Conservation (phyloP, 1,140 invertebrate species). For the Eufriesea mexicana region DNA sequence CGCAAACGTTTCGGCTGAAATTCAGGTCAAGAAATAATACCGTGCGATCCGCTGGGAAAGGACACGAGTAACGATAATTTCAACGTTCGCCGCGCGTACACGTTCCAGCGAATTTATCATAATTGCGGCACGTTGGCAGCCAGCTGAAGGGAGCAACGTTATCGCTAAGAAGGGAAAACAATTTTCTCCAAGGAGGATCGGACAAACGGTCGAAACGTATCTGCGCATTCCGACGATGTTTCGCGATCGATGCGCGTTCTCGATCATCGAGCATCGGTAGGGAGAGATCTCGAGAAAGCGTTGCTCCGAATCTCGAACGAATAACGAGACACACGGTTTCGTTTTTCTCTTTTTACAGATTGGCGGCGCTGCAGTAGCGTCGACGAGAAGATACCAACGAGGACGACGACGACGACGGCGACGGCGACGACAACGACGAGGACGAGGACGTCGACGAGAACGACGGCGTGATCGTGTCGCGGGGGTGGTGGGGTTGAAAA, state of each 20-base stretch:
- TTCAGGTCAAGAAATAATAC: conserved; percentile 42
- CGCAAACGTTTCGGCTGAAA: conserved; percentile 16
- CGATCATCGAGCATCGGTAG: background rate
- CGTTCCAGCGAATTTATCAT: background rate
- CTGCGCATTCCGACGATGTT: background rate
- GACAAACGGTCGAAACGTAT: background rate
- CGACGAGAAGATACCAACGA: conserved; percentile 43
- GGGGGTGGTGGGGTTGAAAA: conserved; percentile 62
- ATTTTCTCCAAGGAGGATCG: background rate
- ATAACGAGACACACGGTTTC: conserved; percentile 27
- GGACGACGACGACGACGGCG: conserved; percentile 23
- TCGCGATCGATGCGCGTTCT: background rate
- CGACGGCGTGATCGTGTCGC: conserved; percentile 46
- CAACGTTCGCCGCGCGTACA: background rate
- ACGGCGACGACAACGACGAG: conserved; percentile 18
- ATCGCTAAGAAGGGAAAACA: background rate
- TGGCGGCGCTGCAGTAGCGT: conserved; percentile 36
- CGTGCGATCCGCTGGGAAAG: background rate
- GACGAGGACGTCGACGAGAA: conserved; percentile 36
- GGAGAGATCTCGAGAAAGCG: background rate
- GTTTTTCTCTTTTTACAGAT: conserved; percentile 54
- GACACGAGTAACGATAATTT: background rate
- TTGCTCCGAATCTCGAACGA: background rate
- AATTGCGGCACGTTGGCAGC: background rate
- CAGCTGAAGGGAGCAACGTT: background rate